phyloP scores from a whole-genome alignment of 2,113 vertebrate species.

The Todiramphus saurophagus region DNA sequence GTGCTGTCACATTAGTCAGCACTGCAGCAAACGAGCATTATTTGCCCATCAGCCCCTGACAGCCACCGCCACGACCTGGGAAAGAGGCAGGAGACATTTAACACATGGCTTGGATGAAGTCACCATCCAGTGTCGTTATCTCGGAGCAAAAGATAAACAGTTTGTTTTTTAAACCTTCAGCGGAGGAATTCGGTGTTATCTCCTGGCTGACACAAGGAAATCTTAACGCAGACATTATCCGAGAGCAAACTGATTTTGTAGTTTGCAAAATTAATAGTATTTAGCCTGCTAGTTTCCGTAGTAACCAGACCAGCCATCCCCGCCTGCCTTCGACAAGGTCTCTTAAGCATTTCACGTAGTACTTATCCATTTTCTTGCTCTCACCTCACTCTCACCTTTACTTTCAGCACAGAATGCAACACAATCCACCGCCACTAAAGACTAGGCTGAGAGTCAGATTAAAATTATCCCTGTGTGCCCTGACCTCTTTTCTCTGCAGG shows the following conservation, averaged over 20 bases:
- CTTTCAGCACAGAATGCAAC: constrained; percentile 66
- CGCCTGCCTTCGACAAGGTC: constrained; percentile 9
- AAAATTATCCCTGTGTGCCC: constrained; percentile 74
- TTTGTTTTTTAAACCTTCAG: neutral
- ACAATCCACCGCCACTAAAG: constrained; percentile 72
- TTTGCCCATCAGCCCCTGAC: neutral
- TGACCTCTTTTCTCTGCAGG: constrained; percentile 81
- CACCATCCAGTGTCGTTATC: neutral
- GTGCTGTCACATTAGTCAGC: neutral
- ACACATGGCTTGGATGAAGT: neutral
- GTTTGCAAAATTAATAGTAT: constrained; percentile 44
- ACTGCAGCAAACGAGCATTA: neutral
- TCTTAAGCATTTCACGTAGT: constrained; percentile 31
- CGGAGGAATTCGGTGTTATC: neutral
- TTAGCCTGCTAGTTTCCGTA: constrained; percentile 14
- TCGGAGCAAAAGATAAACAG: neutral
- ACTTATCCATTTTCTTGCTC: constrained; percentile 65
- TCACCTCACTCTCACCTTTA: constrained; percentile 73
- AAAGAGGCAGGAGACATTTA: neutral
- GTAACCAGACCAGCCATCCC: neutral
- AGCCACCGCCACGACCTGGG: neutral
- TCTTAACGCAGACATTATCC: neutral
- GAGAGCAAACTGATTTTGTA: neutral
- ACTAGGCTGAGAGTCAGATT: constrained; percentile 74
- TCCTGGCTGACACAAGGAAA: neutral